Evolutionary conservation across 2,113 vertebrate species (phyloP), one percentile per base, ranked within the genome.

Genomic region (Ammodytes dubius): DNA sequence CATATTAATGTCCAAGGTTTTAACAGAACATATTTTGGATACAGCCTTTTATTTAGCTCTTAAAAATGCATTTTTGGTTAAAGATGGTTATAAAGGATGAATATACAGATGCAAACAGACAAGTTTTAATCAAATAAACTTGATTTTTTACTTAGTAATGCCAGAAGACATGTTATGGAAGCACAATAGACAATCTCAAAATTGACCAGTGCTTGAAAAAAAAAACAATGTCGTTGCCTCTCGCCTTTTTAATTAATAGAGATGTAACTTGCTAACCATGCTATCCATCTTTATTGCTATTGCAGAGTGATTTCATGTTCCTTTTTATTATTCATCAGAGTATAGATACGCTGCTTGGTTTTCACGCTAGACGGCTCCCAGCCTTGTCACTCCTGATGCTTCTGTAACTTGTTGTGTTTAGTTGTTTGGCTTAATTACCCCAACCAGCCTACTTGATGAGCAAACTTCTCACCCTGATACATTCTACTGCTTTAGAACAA

Each of bases 251-350:
- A 65, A 83, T 83, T 82, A 57, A 54, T 53, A 61, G n/a, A 74
- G 75, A 65, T 79, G 73, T 60, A 40, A 79, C 57, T 84, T 74
- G 4, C 40, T 66, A 78, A 57, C 73, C 68, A 75, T 78, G 47
- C 56, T 63, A 80, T 59, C 69, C 68, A 27, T 73, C 12, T 57
- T 79, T 27, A 12, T 75, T 73, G 37, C 69, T 67, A 10, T 50
- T 81, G 63, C 71, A 68, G 63, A 76, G 74, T 61, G 70, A 88
- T 76, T 87, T 70, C 46, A 75, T 70, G 40, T 69, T 27, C 67
- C 27, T 27, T 40, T 67, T 78, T 82, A 70, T 81, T 84, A 77
- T 82, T 82, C 81, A 47, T 82, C 81, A 47, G 37, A 66, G 35
- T 61, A 5, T 47, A 27, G 27, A 27, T 27, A 27, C 27, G 65